These are phyloP conservation scores for Ennomos fuscantarius DNA, from an alignment of 2,888 invertebrate genomes.

Conservation along the genomic window DNA sequence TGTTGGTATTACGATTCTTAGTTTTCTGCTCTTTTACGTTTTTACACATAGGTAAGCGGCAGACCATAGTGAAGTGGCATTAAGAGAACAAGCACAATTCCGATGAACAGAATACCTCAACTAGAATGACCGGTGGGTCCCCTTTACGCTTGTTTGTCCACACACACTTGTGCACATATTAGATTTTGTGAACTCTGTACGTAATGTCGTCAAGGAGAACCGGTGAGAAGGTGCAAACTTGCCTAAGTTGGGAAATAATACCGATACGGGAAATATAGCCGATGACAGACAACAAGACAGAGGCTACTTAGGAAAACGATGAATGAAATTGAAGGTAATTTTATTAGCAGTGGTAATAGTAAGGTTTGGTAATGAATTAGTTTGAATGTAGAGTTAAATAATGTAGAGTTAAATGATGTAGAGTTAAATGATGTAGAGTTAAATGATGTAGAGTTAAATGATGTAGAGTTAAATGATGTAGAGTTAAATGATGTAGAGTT, in stretches of 20 bases:
- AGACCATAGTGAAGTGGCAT: conserved; percentile 11
- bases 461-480: too few relatives aligned
- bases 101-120: conserved; percentile 13
- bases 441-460: too few relatives aligned
- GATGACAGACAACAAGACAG: too few relatives aligned
- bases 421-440: too few relatives aligned
- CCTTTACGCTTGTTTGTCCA: conserved; percentile 2
- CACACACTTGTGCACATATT: conserved; percentile 43
- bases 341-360: too few relatives aligned
- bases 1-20: background rate
- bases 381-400: too few relatives aligned
- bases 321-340: too few relatives aligned
- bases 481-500: too few relatives aligned
- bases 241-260: conserved; percentile 17
- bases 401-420: too few relatives aligned
- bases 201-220: conserved; percentile 42
- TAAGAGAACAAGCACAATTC: conserved; percentile 9
- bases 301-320: too few relatives aligned
- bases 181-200: conserved; percentile 34
- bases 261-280: background rate
- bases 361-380: too few relatives aligned
- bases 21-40: background rate
- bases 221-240: conserved; percentile 31
- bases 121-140: conserved; percentile 15
- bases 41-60: conserved; percentile 3